phyloP scores from a whole-genome alignment of 2,113 vertebrate species.

The Macaca mulatta region DNA sequence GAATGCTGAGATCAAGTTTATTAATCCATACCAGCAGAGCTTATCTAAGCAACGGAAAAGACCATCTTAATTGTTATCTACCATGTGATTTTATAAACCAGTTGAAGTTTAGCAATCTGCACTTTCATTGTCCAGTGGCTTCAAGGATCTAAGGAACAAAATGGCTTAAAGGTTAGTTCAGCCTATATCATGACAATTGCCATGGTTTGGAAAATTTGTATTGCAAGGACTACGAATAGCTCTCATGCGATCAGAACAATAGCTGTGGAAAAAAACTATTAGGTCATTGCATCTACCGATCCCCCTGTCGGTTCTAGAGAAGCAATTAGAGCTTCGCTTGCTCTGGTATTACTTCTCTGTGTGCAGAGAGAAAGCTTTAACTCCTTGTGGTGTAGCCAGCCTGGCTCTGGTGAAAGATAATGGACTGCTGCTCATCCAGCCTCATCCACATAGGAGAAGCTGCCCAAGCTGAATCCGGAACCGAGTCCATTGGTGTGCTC shows the following conservation, averaged over 20 bases:
- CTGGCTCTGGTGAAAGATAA: fast-evolving
- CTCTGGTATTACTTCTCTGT: not conserved
- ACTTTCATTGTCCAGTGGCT: slow-evolving; percentile 2
- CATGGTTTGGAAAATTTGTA: slow-evolving; percentile 65
- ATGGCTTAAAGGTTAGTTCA: slow-evolving; percentile 54
- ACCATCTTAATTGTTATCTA: slow-evolving; percentile 20
- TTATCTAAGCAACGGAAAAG: slow-evolving; percentile 63
- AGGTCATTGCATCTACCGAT: slow-evolving; percentile 55
- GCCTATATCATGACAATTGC: slow-evolving; percentile 5
- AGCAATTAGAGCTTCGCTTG: slow-evolving; percentile 50
- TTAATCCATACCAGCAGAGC: slow-evolving; percentile 50
- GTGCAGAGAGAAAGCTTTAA: slow-evolving; percentile 40
- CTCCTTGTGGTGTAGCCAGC: slow-evolving; percentile 46
- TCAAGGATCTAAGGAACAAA: slow-evolving; percentile 52
- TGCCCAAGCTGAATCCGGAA: not conserved
- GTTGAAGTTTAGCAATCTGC: not conserved
- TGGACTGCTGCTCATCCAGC: no score
- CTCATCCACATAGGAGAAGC: not conserved
- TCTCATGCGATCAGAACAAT: slow-evolving; percentile 66
- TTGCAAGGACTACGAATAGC: slow-evolving; percentile 35
- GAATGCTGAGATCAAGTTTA: slow-evolving; percentile 13
- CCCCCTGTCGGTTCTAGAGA: slow-evolving; percentile 38
- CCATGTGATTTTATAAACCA: slow-evolving; percentile 34
- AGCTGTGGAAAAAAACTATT: slow-evolving; percentile 77
- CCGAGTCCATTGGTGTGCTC: not conserved